These are phyloP conservation scores for Pelecanus crispus DNA, from an alignment of 2,113 vertebrate species.

Conservation along the genomic window DNA sequence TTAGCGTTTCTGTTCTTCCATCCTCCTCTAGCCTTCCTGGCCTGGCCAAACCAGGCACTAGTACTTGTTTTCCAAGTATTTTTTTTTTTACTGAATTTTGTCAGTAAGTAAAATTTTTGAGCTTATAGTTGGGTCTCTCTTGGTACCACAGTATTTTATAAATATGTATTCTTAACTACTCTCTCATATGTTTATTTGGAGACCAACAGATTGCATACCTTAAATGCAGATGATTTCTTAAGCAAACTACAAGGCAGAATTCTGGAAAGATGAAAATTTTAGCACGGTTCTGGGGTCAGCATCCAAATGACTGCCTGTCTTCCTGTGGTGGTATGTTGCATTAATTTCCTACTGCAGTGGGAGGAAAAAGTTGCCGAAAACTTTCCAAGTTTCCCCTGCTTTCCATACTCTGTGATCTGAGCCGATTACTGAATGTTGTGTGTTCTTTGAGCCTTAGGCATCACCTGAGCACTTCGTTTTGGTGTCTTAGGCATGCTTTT, in stretches of 20 bases:
- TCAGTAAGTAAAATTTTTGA: not conserved
- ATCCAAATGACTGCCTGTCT: not conserved
- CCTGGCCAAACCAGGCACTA: not conserved
- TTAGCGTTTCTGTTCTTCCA: not conserved
- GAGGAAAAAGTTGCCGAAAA: not conserved
- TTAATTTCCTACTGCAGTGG: not conserved
- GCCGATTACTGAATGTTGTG: fast-evolving
- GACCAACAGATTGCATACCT: not conserved
- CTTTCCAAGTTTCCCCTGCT: not conserved
- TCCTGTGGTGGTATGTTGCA: not conserved
- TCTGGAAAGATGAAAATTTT: not conserved
- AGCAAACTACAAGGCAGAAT: not conserved
- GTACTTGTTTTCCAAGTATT: not conserved
- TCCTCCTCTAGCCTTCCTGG: not conserved
- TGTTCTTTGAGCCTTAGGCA: not conserved
- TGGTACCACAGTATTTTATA: not conserved
- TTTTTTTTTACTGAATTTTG: not conserved
- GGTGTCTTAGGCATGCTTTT: not conserved
- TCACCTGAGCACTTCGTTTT: not conserved
- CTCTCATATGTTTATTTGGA: not conserved
- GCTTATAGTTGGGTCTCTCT: not conserved
- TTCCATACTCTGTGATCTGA: not conserved
- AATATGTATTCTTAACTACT: not conserved
- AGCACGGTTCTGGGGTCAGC: not conserved
- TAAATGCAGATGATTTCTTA: not conserved